Percentiles rank a stretch among this genome's conserved stretches.
phyloP scores from a whole-genome alignment of 2,797 vertebrate species.

The Poeciliopsis turneri region DNA sequence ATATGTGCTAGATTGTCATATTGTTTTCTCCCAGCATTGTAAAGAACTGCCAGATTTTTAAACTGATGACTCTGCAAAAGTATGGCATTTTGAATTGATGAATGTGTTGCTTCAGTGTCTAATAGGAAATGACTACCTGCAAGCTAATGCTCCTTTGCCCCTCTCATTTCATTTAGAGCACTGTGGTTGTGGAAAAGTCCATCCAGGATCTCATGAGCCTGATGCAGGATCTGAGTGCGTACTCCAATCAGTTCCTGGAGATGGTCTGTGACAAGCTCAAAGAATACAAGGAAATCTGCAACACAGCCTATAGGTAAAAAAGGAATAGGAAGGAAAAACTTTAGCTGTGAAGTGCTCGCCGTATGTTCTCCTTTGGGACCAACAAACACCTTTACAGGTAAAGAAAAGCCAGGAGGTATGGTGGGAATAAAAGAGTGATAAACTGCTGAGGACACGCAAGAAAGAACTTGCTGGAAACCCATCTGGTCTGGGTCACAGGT shows the following conservation, averaged over 20 bases:
- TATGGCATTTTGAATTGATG: neutral
- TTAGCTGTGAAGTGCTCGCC: constrained; percentile 25
- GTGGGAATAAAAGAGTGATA: constrained; percentile 32
- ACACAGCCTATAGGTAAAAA: constrained; percentile 90
- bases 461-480: constrained; percentile 59
- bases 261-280: constrained; percentile 99
- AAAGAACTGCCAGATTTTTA: neutral
- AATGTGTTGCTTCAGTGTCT: neutral
- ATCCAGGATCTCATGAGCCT: constrained; percentile 96
- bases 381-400: constrained; percentile 65
- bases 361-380: constrained; percentile 37
- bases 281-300: constrained; percentile 96
- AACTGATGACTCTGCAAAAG: neutral
- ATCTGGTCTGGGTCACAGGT: constrained; percentile 73
- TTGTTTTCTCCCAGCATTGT: neutral
- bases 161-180: constrained; percentile 83
- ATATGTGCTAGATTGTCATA: neutral
- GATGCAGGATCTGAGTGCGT: constrained; percentile 95
- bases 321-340: neutral
- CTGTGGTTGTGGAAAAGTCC: constrained; percentile 95
- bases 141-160: neutral
- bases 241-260: constrained; percentile 97
- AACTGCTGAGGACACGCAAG: constrained; percentile 36
- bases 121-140: neutral
- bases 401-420: constrained; percentile 21